Evolutionary conservation across 2,888 invertebrate species (phyloP).

Genomic region (Physocephala rufipes): DNA sequence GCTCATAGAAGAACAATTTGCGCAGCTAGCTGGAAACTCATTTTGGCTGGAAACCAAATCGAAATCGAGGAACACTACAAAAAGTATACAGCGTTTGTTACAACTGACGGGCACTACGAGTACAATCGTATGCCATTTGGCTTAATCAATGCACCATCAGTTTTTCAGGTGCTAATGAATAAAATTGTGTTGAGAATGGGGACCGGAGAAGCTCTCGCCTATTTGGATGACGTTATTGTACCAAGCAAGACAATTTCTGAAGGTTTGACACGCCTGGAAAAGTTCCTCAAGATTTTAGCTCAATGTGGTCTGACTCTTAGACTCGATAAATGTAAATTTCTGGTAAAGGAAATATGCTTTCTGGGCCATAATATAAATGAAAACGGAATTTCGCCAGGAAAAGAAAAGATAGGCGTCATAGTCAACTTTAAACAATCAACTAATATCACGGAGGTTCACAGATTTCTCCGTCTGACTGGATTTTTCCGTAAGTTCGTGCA

Average conservation of each 20-base stretch:
- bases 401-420: neutral
- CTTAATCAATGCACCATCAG: constrained; percentile 42
- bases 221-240: constrained; percentile 42
- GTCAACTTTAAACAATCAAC: constrained; percentile 33
- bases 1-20: constrained; percentile 43
- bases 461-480: constrained; percentile 25
- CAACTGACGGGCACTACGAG: constrained; percentile 41
- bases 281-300: constrained; percentile 4
- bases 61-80: constrained; percentile 39
- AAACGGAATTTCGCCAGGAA: neutral
- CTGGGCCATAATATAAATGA: neutral
- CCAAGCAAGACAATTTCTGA: constrained; percentile 37
- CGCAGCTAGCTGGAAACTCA: constrained; percentile 38
- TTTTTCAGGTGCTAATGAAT: constrained; percentile 38
- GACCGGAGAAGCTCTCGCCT: constrained; percentile 35
- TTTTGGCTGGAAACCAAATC: constrained; percentile 44
- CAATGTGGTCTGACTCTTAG: constrained; percentile 4
- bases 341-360: constrained; percentile 3
- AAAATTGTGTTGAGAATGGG: constrained; percentile 30
- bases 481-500: constrained; percentile 38
- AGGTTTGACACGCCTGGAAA: constrained; percentile 6
- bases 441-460: constrained; percentile 37
- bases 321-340: constrained; percentile 5
- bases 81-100: constrained; percentile 44
- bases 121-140: constrained; percentile 46